Evolutionary conservation across 2,888 invertebrate genomes (phyloP).

Genomic region (Orthonevra nobilis): DNA sequence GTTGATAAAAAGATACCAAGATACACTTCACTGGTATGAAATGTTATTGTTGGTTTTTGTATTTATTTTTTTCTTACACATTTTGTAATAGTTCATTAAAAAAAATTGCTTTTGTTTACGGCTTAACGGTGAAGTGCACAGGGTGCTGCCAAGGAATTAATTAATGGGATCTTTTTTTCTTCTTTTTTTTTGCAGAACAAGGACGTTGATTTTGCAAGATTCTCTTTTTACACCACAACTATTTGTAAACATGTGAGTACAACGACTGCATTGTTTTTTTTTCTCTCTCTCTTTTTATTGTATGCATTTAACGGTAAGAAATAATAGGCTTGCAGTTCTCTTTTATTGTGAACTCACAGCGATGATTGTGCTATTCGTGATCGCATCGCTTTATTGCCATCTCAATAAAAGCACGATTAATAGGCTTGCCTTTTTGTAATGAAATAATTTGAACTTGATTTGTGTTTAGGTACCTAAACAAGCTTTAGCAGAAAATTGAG

Average conservation of each 20-base stretch:
- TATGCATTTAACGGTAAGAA: no score
- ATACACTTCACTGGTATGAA: constrained; percentile 11
- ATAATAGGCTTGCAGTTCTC: background rate
- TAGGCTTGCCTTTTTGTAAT: no score
- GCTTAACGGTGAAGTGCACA: constrained; percentile 54
- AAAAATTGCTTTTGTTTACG: constrained; percentile 45
- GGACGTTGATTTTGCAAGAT: constrained; percentile 60
- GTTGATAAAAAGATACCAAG: constrained; percentile 50
- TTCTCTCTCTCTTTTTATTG: no score
- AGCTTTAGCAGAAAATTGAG: no score
- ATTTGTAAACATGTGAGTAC: constrained; percentile 57
- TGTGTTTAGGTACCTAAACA: no score
- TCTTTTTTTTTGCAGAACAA: constrained; percentile 54
- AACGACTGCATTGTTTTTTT: no score
- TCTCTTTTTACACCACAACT: constrained; percentile 40
- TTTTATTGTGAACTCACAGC: background rate
- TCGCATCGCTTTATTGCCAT: no score
- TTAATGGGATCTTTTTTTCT: constrained; percentile 40
- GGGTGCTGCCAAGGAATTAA: constrained; percentile 45
- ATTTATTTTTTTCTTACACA: constrained; percentile 24
- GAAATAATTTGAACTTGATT: no score
- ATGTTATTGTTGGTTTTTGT: constrained; percentile 31
- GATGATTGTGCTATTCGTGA: constrained; percentile 1
- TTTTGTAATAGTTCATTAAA: constrained; percentile 68
- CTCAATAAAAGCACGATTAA: no score